A percentile compares a stretch with the other conserved stretches of the same genome.
These are phyloP conservation scores for Cenopis cana DNA, from an alignment of 2,888 invertebrate genomes.

Conservation along the genomic window DNA sequence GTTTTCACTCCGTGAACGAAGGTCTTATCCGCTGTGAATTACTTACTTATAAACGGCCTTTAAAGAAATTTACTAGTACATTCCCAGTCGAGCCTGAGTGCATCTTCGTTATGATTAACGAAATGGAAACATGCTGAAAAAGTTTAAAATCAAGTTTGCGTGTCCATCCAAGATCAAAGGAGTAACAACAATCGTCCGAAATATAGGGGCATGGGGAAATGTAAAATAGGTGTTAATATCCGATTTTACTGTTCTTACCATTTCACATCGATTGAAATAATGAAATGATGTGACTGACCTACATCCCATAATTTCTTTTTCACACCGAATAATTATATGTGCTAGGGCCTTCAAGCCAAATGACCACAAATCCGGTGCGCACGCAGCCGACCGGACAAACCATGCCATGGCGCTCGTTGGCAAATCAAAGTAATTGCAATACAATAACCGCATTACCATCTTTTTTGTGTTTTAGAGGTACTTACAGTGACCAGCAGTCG, in stretches of 20 bases:
- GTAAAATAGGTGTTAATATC: too few relatives aligned
- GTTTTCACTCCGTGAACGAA: constrained; percentile 37
- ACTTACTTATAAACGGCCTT: background rate
- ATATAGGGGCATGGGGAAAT: too few relatives aligned
- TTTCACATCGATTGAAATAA: background rate
- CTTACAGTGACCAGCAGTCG: too few relatives aligned
- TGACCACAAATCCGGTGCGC: constrained; percentile 56
- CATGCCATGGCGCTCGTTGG: constrained; percentile 43
- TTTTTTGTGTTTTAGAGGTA: background rate
- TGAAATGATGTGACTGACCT: constrained; percentile 33
- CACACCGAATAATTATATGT: constrained; percentile 36
- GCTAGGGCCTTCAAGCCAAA: constrained; percentile 54
- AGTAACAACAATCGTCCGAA: too few relatives aligned
- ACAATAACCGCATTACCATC: background rate
- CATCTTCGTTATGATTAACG: background rate
- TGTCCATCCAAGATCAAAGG: too few relatives aligned
- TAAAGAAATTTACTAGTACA: background rate
- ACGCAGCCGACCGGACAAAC: constrained; percentile 52
- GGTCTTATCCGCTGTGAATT: background rate
- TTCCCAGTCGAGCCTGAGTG: background rate
- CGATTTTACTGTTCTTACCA: too few relatives aligned
- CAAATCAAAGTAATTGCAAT: constrained; percentile 35
- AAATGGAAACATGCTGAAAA: too few relatives aligned
- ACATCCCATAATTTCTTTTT: constrained; percentile 33
- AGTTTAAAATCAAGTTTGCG: too few relatives aligned